Conservation (phyloP, 1,140 invertebrate genomes). For the Thalassaphorura encarpata region DNA sequence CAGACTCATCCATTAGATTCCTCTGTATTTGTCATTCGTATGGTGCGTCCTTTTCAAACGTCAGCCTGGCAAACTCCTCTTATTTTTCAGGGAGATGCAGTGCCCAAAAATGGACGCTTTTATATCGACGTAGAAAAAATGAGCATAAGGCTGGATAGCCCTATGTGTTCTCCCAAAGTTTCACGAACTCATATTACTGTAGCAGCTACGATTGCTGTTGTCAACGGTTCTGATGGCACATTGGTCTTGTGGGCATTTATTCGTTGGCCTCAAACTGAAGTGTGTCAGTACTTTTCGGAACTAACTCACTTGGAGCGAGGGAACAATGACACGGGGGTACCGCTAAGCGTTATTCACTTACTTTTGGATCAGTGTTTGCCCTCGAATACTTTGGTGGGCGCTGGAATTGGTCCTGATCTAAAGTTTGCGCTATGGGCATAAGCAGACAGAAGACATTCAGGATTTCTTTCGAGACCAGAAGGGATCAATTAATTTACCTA, state of each 20-base stretch:
- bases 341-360: not conserved
- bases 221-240: not conserved
- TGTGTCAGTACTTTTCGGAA: not conserved
- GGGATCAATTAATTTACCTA: not conserved
- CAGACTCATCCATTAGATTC: too few relatives aligned
- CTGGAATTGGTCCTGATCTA: not conserved
- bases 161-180: too few relatives aligned
- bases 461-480: not conserved
- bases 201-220: not conserved
- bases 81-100: too few relatives aligned
- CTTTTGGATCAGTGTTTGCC: not conserved
- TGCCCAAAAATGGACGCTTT: too few relatives aligned
- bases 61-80: too few relatives aligned
- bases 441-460: not conserved
- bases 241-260: slow-evolving; percentile 1
- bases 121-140: too few relatives aligned
- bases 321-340: not conserved
- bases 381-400: not conserved
- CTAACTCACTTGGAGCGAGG: not conserved
- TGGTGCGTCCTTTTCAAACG: too few relatives aligned
- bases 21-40: too few relatives aligned
- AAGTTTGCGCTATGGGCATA: not conserved
- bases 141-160: too few relatives aligned
- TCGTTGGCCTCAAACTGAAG: not conserved
- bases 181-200: too few relatives aligned